phyloP scores from a whole-genome alignment of 2,888 invertebrate genomes.

The Spisula subtruncata region DNA sequence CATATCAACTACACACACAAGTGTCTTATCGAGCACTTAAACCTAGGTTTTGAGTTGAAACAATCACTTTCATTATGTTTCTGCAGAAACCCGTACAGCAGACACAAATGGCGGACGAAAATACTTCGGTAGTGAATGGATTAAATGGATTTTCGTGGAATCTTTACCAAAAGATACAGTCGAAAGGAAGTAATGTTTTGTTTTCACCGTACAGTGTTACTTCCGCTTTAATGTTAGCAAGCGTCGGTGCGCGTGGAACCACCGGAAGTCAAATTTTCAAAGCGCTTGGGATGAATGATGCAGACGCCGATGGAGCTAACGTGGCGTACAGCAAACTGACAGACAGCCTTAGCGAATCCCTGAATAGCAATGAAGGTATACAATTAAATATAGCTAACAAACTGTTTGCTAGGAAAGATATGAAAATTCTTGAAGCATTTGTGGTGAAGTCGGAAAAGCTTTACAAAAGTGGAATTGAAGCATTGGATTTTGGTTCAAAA shows the following conservation, averaged over 20 bases:
- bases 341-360: constrained; percentile 39
- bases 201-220: constrained; percentile 75
- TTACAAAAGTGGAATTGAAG: constrained; percentile 81
- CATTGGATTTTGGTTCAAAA: constrained; percentile 82
- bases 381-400: constrained; percentile 69
- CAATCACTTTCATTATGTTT: neutral
- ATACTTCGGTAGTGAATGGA: constrained; percentile 9
- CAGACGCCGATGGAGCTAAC: constrained; percentile 47
- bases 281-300: constrained; percentile 51
- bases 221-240: constrained; percentile 72
- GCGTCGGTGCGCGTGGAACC: constrained; percentile 69
- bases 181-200: constrained; percentile 60
- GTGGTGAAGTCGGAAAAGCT: constrained; percentile 48
- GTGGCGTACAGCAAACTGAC: constrained; percentile 59
- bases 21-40: no score
- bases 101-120: constrained; percentile 13
- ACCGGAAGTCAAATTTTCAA: constrained; percentile 63
- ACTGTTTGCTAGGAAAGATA: constrained; percentile 64
- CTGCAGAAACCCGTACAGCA: neutral
- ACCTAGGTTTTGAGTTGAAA: neutral
- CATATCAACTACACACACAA: neutral
- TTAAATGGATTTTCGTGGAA: constrained; percentile 49
- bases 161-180: constrained; percentile 23
- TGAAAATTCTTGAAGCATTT: constrained; percentile 57
- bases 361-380: constrained; percentile 38